Conservation (phyloP, 2,113 vertebrate species). For the Eretmochelys imbricata region DNA sequence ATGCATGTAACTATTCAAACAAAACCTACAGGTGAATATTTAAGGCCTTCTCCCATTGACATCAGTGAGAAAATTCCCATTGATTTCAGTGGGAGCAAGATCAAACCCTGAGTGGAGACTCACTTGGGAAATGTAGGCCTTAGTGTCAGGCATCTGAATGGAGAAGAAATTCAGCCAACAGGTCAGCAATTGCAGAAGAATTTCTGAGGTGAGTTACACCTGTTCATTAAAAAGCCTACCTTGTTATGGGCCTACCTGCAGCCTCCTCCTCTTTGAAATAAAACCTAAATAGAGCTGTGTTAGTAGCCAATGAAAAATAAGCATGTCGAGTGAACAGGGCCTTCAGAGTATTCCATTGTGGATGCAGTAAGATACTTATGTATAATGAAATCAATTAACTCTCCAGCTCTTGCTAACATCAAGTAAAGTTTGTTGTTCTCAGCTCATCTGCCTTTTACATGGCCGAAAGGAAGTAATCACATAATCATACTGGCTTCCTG, state of each 20-base stretch:
- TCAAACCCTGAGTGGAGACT: fast-evolving
- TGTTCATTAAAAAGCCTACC: fast-evolving
- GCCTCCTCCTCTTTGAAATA: fast-evolving
- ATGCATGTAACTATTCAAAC: neutral
- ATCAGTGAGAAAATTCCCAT: fast-evolving
- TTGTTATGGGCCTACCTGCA: fast-evolving
- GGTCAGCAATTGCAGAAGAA: fast-evolving
- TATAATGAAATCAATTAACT: neutral
- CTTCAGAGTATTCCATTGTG: neutral
- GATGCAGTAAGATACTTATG: neutral
- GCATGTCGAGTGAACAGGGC: neutral
- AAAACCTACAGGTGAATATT: neutral
- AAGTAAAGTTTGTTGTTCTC: neutral
- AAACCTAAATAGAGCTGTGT: neutral
- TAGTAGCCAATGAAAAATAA: fast-evolving
- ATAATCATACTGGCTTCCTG: neutral
- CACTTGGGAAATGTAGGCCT: neutral
- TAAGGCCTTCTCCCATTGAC: neutral
- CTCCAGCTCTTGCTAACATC: neutral
- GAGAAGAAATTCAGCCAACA: fast-evolving
- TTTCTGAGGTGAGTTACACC: neutral
- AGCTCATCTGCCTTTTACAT: fast-evolving
- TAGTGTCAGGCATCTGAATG: neutral
- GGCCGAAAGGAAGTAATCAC: neutral
- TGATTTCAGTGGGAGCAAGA: neutral